A percentile compares a stretch with the other conserved stretches of the same genome.
Conservation (phyloP, 1,140 invertebrate genomes). For the Platorchestia sp. region DNA sequence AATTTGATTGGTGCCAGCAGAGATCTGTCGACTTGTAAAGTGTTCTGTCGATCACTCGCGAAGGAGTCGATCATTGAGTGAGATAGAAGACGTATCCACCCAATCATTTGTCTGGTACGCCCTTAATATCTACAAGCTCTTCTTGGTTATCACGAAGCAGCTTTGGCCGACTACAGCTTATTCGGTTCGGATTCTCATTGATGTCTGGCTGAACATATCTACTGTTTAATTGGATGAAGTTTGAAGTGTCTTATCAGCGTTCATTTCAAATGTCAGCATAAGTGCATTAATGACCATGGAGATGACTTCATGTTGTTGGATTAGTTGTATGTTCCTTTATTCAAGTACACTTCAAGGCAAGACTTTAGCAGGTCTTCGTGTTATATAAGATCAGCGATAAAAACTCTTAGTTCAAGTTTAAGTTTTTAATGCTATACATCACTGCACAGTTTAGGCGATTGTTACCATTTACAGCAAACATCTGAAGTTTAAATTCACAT, state of each 20-base stretch:
- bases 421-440: too few species aligned
- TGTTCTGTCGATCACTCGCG: constrained; percentile 38
- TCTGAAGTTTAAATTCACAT: not conserved
- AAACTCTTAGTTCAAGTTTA: not conserved
- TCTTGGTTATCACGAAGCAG: constrained; percentile 30
- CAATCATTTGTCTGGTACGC: constrained; percentile 45
- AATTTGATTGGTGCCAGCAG: constrained; percentile 30
- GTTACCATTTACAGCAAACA: not conserved
- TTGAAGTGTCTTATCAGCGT: not conserved
- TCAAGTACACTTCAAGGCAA: not conserved
- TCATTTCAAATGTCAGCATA: not conserved
- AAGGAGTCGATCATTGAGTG: constrained; percentile 39
- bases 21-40: constrained; percentile 51
- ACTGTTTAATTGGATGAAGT: constrained; percentile 14
- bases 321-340: not conserved
- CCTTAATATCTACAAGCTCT: constrained; percentile 29
- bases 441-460: not conserved
- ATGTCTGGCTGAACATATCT: not conserved
- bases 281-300: not conserved
- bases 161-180: not conserved
- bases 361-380: not conserved
- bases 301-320: not conserved
- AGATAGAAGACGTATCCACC: constrained; percentile 37
- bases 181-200: not conserved
- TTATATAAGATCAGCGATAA: not conserved